Evolutionary conservation across 2,797 vertebrate genomes (phyloP).

Genomic region (Etheostoma perlongum): DNA sequence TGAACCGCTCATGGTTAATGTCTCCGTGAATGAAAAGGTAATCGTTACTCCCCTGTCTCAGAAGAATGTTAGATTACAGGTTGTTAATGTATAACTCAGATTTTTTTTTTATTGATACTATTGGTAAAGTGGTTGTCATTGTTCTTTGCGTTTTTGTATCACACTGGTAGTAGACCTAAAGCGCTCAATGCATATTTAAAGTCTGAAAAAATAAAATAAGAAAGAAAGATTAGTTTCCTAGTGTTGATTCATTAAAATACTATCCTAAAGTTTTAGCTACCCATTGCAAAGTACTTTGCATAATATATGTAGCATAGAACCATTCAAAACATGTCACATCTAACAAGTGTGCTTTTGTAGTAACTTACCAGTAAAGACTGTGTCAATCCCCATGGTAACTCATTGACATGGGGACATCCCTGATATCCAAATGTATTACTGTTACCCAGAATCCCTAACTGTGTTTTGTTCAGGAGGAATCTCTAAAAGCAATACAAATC

Average conservation of each 20-base stretch:
- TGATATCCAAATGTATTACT: neutral
- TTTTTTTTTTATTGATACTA: neutral
- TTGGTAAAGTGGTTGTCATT: neutral
- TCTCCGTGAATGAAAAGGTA: conserved; percentile 32
- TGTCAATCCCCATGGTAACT: too few relatives aligned
- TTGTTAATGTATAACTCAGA: neutral
- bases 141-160: neutral
- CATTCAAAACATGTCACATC: neutral
- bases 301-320: neutral
- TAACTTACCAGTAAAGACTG: neutral
- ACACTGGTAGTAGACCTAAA: neutral
- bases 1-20: conserved; percentile 49
- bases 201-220: neutral
- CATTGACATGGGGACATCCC: neutral
- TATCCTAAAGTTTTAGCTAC: neutral
- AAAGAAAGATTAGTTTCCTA: neutral
- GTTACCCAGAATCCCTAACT: too few relatives aligned
- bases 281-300: neutral
- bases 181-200: neutral
- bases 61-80: conserved; percentile 8
- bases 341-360: neutral
- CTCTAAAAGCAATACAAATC: too few relatives aligned
- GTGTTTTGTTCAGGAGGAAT: too few relatives aligned
- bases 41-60: conserved; percentile 12
- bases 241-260: neutral